These are phyloP conservation scores for Dorcus parallelipipedus DNA, from an alignment of 2,888 invertebrate genomes.

Conservation along the genomic window DNA sequence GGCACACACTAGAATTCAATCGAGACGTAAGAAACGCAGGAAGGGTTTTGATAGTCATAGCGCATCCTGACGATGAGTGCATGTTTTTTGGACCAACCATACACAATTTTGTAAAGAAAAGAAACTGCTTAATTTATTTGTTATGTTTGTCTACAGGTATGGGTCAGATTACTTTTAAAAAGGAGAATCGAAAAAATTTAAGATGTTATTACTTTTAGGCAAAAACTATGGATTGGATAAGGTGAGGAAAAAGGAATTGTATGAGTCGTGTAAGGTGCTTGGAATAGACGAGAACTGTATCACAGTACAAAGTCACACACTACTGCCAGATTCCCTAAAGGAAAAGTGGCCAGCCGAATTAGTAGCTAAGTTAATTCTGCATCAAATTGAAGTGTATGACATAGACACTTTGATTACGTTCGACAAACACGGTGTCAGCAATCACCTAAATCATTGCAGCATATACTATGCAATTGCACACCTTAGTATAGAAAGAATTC, in stretches of 20 bases:
- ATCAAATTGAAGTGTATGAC: slow-evolving; percentile 68
- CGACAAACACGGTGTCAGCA: slow-evolving; percentile 89
- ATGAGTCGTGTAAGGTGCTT: slow-evolving; percentile 73
- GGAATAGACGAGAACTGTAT: slow-evolving; percentile 78
- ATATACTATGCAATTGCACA: slow-evolving; percentile 79
- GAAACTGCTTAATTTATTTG: slow-evolving; percentile 69
- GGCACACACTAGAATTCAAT: slow-evolving; percentile 52
- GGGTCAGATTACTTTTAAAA: slow-evolving; percentile 13
- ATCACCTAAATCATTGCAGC: slow-evolving; percentile 88
- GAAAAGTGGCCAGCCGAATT: slow-evolving; percentile 71
- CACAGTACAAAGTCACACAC: slow-evolving; percentile 65
- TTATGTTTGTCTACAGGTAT: slow-evolving; percentile 84
- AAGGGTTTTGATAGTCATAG: slow-evolving; percentile 77
- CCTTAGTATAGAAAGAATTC: slow-evolving; percentile 69
- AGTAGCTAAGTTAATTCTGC: slow-evolving; percentile 61
- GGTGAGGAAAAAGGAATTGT: slow-evolving; percentile 73
- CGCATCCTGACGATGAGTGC: slow-evolving; percentile 98
- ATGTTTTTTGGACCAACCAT: slow-evolving; percentile 98
- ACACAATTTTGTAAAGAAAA: slow-evolving; percentile 61
- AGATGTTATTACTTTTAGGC: slow-evolving; percentile 35
- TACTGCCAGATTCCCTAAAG: slow-evolving; percentile 73
- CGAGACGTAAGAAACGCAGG: slow-evolving; percentile 53
- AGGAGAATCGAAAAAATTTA: background rate
- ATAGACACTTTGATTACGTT: slow-evolving; percentile 89
- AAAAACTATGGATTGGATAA: slow-evolving; percentile 47